Conservation (phyloP, 1,140 invertebrate species). For the Scaptomyza graminum region DNA sequence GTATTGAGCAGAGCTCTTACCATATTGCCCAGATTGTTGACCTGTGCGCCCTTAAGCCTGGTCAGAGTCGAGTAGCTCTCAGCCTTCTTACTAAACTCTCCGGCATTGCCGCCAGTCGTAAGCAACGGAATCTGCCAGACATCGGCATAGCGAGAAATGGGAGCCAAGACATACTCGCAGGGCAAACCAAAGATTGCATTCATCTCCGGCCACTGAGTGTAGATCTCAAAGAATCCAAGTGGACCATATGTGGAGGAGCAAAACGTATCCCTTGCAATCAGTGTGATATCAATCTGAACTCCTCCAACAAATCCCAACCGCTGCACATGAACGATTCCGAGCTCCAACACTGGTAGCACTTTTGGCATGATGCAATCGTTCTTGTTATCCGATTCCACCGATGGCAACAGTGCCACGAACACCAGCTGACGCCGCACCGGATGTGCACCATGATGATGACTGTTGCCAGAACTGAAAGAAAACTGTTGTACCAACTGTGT, state of each 20-base stretch:
- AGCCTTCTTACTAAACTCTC: slow-evolving; percentile 86
- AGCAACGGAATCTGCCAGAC: slow-evolving; percentile 95
- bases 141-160: slow-evolving; percentile 93
- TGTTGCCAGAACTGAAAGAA: slow-evolving; percentile 45
- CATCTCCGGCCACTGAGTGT: slow-evolving; percentile 84
- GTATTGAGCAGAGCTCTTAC: slow-evolving; percentile 87
- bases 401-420: slow-evolving; percentile 68
- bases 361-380: slow-evolving; percentile 86
- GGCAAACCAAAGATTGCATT: slow-evolving; percentile 95
- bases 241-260: slow-evolving; percentile 92
- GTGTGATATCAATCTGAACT: slow-evolving; percentile 87
- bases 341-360: slow-evolving; percentile 89
- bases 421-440: slow-evolving; percentile 57
- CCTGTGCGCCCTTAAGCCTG: slow-evolving; percentile 92
- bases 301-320: slow-evolving; percentile 86
- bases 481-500: slow-evolving; percentile 70
- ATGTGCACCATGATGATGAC: slow-evolving; percentile 20
- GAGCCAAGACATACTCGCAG: slow-evolving; percentile 95
- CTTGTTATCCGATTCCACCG: slow-evolving; percentile 71
- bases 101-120: slow-evolving; percentile 92
- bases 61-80: slow-evolving; percentile 90
- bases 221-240: slow-evolving; percentile 91
- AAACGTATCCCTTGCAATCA: slow-evolving; percentile 89
- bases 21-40: slow-evolving; percentile 88
- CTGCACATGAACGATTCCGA: slow-evolving; percentile 88